These are phyloP conservation scores for Aphodius sticticus DNA, from an alignment of 2,888 invertebrate genomes.

Conservation along the genomic window DNA sequence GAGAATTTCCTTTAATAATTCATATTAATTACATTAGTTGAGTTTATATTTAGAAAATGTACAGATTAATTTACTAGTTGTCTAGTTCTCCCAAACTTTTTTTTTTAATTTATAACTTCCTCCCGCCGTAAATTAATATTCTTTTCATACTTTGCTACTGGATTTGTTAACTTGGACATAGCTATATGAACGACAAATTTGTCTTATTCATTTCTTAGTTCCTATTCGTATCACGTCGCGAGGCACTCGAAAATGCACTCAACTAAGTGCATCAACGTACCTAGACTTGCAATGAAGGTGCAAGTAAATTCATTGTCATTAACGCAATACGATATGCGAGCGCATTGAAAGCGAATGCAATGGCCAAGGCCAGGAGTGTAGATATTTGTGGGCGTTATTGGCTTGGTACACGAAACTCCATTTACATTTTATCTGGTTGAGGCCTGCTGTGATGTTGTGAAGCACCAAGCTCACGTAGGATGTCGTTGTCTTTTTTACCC, in stretches of 20 bases:
- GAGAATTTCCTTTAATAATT: not conserved
- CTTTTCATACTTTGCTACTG: not conserved
- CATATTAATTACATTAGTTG: not conserved
- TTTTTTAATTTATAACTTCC: not conserved
- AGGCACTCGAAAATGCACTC: not conserved
- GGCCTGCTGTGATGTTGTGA: not conserved
- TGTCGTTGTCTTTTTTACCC: not conserved
- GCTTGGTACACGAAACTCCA: not conserved
- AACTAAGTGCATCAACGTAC: not conserved
- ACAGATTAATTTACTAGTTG: not conserved
- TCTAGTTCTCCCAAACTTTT: not conserved
- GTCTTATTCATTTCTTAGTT: not conserved
- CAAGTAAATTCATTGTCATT: not conserved
- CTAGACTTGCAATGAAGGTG: not conserved
- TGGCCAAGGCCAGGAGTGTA: not conserved
- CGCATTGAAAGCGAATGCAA: not conserved
- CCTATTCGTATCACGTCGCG: not conserved
- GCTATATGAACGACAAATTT: too few relatives aligned
- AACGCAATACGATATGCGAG: not conserved
- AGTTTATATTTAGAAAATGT: not conserved
- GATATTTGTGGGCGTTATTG: not conserved
- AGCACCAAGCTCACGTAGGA: not conserved
- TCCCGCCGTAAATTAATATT: too few relatives aligned
- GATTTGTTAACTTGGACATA: not conserved
- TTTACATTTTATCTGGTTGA: not conserved